These are phyloP conservation scores for Stenurella melanura DNA, from an alignment of 2,888 invertebrate genomes.

Conservation along the genomic window DNA sequence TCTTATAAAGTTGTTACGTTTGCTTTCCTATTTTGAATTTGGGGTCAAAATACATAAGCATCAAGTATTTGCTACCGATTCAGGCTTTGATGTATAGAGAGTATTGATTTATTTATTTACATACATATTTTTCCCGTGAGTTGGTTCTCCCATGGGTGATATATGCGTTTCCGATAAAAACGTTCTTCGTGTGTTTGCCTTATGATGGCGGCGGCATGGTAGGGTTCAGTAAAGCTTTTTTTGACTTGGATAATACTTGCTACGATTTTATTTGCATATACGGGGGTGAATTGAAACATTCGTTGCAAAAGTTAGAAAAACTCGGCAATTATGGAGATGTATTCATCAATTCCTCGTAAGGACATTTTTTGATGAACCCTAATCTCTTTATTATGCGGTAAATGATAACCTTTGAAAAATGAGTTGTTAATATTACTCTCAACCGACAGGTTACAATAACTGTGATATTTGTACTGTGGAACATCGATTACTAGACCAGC, in stretches of 20 bases:
- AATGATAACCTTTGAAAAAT: neutral
- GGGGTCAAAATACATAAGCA: constrained; percentile 30
- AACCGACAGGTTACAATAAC: neutral
- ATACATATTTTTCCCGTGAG: constrained; percentile 57
- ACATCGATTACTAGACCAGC: too few species aligned
- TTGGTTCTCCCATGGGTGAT: constrained; percentile 54
- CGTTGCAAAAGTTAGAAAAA: neutral
- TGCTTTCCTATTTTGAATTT: constrained; percentile 28
- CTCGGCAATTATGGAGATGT: neutral
- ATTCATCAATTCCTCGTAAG: neutral
- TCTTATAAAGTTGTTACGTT: constrained; percentile 28
- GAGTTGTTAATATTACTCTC: neutral
- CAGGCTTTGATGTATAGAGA: constrained; percentile 43
- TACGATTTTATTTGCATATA: constrained; percentile 37
- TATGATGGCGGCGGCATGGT: constrained; percentile 36
- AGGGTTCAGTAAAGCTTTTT: constrained; percentile 20
- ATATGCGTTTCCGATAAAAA: constrained; percentile 52
- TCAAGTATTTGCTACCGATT: constrained; percentile 38
- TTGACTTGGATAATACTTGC: constrained; percentile 29
- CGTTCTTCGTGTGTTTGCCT: constrained; percentile 45
- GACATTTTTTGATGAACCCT: neutral
- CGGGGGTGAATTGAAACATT: neutral
- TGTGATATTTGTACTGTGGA: neutral
- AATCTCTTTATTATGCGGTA: neutral
- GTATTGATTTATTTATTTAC: constrained; percentile 57